Percentiles rank a stretch among this genome's conserved stretches.
Evolutionary conservation across 2,797 vertebrate species (phyloP).

Genomic region (Mico argentatus): DNA sequence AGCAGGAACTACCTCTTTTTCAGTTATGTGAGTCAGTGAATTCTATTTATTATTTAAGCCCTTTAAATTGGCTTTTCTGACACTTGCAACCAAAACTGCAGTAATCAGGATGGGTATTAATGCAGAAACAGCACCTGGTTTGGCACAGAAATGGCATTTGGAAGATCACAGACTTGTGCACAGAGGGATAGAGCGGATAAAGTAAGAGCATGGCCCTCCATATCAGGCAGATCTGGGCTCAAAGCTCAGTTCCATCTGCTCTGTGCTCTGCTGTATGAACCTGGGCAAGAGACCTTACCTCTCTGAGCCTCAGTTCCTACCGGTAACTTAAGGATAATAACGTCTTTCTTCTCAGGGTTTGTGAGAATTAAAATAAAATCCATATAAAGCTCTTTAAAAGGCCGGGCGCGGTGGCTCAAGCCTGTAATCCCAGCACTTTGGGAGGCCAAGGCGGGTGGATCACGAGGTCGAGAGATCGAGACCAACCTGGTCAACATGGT

Average conservation of each 20-base stretch:
- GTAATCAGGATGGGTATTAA: neutral
- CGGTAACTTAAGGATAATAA: neutral
- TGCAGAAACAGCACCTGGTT: neutral
- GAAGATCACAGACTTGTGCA: fast-evolving
- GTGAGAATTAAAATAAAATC: neutral
- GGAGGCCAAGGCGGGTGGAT: no score
- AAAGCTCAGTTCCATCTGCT: neutral
- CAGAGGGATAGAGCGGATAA: neutral
- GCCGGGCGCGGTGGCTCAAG: no score
- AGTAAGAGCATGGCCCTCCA: neutral
- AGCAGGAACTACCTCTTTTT: neutral
- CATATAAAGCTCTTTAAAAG: no score
- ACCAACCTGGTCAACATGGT: no score
- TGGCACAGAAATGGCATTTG: neutral
- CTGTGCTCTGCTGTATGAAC: neutral
- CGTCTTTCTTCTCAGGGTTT: neutral
- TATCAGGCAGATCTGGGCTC: neutral
- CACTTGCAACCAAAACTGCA: neutral
- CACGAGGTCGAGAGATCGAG: no score
- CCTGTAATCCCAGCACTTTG: no score
- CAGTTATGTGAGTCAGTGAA: neutral
- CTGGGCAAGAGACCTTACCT: neutral
- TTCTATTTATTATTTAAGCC: neutral
- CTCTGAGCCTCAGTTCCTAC: neutral
- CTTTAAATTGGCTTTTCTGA: neutral